Conservation (phyloP, 2,113 vertebrate species). For the Dendrocopos noguchii region DNA sequence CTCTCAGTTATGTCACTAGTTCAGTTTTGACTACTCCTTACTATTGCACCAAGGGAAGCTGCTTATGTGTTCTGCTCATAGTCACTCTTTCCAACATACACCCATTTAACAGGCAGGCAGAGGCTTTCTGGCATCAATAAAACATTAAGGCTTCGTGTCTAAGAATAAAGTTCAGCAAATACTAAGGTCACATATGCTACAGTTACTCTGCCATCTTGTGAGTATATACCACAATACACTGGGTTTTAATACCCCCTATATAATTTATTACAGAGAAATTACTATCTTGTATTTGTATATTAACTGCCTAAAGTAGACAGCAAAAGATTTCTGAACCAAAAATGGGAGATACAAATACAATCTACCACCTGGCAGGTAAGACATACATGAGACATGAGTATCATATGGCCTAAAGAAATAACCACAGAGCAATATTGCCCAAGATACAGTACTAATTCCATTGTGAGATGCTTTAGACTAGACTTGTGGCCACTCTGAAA, state of each 20-base stretch:
- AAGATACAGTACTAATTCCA: background rate
- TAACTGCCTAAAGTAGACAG: background rate
- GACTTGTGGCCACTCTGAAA: background rate
- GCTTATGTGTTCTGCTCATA: background rate
- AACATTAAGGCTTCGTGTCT: background rate
- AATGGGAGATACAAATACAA: background rate
- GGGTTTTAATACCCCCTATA: background rate
- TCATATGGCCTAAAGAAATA: background rate
- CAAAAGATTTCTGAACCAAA: background rate
- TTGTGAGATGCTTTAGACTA: background rate
- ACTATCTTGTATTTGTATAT: background rate
- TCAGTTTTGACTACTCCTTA: background rate
- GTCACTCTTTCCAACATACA: background rate
- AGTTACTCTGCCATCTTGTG: constrained; percentile 67
- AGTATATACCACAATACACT: background rate
- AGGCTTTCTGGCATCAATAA: background rate
- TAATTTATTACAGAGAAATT: background rate
- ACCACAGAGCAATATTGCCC: background rate
- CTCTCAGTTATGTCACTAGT: background rate
- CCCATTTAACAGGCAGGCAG: background rate
- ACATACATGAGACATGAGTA: background rate
- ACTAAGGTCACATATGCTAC: constrained; percentile 4
- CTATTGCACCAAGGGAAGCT: background rate
- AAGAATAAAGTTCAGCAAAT: background rate
- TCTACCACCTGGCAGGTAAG: background rate